phyloP scores from a whole-genome alignment of 2,113 vertebrate species.

The Gymnogyps californianus region DNA sequence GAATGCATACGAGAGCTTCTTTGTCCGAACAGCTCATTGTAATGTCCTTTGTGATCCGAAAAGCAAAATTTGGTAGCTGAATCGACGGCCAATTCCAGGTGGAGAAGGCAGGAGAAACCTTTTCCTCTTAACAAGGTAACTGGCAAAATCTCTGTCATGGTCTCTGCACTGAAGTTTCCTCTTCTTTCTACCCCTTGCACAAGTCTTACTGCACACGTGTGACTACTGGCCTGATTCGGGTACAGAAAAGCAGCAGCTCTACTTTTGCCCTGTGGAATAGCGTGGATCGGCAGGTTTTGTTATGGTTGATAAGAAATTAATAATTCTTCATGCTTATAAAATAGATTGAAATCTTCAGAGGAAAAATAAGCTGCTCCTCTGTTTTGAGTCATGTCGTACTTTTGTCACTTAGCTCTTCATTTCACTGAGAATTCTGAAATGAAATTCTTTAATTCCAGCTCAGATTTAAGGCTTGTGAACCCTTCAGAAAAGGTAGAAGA shows the following conservation, averaged over 20 bases:
- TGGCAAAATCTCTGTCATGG: not conserved
- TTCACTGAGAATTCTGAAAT: not conserved
- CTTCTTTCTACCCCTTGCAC: not conserved
- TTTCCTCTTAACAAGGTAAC: not conserved
- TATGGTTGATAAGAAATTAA: not conserved
- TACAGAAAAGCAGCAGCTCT: not conserved
- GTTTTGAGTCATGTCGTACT: not conserved
- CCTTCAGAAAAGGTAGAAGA: not conserved
- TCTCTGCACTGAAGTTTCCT: not conserved
- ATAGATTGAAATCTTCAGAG: not conserved
- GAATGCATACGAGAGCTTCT: rapidly evolving
- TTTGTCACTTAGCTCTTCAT: not conserved
- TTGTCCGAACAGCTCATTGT: not conserved
- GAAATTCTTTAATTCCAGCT: not conserved
- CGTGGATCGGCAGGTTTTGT: not conserved
- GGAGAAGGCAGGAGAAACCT: not conserved
- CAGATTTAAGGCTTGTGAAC: not conserved
- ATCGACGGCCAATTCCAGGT: not conserved
- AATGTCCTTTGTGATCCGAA: not conserved
- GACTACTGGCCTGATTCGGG: not conserved
- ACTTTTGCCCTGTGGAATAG: not conserved
- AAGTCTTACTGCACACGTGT: not conserved
- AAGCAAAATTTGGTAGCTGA: not conserved
- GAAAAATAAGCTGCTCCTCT: not conserved
- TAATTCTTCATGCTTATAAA: not conserved